Conservation (phyloP, 2,888 invertebrate genomes). For the Diarsia brunnea region DNA sequence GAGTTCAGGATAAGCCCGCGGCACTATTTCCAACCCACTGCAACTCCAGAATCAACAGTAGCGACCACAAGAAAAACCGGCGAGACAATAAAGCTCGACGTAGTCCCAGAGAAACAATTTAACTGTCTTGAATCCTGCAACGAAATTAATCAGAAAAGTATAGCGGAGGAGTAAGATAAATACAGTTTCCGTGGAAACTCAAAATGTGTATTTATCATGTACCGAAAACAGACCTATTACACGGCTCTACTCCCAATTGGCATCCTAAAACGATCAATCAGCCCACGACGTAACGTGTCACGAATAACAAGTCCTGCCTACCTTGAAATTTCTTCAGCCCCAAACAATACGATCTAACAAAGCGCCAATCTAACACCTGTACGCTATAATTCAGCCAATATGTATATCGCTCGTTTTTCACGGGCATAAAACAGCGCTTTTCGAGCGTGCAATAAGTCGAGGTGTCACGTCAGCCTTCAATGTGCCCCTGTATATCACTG, state of each 20-base stretch:
- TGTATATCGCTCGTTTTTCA: conserved; percentile 56
- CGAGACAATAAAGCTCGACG: no score
- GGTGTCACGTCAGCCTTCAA: conserved; percentile 54
- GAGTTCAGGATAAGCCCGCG: neutral
- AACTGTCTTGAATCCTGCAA: no score
- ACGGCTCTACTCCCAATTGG: neutral
- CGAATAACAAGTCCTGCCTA: conserved; percentile 17
- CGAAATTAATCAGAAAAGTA: no score
- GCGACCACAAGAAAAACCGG: no score
- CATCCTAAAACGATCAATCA: conserved; percentile 34
- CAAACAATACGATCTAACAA: conserved; percentile 11
- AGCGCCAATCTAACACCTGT: conserved; percentile 32
- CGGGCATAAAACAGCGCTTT: conserved; percentile 45
- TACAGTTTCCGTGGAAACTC: no score
- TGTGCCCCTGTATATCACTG: conserved; percentile 55
- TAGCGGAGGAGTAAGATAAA: no score
- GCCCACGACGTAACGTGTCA: conserved; percentile 9
- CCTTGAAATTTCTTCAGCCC: conserved; percentile 11
- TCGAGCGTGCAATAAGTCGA: conserved; percentile 59
- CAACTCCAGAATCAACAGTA: no score
- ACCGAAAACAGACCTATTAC: neutral
- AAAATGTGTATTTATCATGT: neutral
- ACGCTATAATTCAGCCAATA: conserved; percentile 39
- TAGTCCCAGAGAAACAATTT: no score
- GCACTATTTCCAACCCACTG: no score